Evolutionary conservation across 2,797 vertebrate species (phyloP).

Genomic region (Nyctibius grandis): DNA sequence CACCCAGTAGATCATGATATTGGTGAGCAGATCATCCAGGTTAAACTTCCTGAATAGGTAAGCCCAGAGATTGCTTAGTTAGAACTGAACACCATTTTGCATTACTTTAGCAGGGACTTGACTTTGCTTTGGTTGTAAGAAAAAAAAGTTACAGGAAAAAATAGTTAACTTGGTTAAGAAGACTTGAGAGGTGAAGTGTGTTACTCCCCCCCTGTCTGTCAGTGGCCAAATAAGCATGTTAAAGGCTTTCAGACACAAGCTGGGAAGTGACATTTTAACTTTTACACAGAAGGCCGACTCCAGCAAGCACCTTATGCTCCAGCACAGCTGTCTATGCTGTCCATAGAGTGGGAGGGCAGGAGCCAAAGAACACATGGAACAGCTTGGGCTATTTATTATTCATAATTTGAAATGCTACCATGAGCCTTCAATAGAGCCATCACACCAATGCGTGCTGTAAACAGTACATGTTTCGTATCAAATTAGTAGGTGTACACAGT

Average conservation of each 20-base stretch:
- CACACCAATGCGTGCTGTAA: neutral
- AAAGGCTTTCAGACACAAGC: neutral
- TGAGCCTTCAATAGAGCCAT: neutral
- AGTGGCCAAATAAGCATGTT: neutral
- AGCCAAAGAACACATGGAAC: neutral
- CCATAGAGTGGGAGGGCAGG: neutral
- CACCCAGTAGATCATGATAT: conserved; percentile 80
- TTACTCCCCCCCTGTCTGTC: neutral
- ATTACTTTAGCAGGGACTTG: neutral
- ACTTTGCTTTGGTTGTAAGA: neutral
- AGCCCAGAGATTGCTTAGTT: neutral
- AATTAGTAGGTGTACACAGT: neutral
- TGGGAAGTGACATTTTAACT: neutral
- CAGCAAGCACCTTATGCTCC: neutral
- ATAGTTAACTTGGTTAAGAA: neutral
- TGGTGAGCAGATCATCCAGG: conserved; percentile 77
- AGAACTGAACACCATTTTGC: neutral
- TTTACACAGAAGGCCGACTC: neutral
- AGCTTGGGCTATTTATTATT: conserved; percentile 5
- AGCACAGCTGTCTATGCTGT: neutral
- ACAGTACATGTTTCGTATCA: neutral
- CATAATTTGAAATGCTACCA: neutral
- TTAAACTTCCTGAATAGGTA: conserved; percentile 67
- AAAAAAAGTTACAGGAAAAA: neutral
- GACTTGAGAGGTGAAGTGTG: neutral